Conservation (phyloP, 2,113 vertebrate species). For the Ptychochromis oligacanthus region DNA sequence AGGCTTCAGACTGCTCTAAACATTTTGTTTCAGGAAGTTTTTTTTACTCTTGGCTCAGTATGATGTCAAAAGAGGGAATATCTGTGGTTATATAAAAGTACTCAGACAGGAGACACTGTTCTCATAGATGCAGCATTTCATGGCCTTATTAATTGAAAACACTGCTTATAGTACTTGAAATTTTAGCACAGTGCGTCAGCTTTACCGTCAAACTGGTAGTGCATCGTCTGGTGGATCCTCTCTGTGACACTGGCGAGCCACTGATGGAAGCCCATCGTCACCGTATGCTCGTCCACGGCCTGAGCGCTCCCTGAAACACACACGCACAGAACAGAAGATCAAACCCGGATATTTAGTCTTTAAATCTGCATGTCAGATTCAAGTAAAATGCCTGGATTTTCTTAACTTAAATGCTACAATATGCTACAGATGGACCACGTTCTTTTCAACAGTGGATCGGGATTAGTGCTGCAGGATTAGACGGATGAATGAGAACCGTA, state of each 20-base stretch:
- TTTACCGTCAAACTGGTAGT: slow-evolving; percentile 92
- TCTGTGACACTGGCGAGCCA: slow-evolving; percentile 92
- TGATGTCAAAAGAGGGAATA: background rate
- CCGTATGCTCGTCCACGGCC: slow-evolving; percentile 84
- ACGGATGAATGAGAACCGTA: slow-evolving; percentile 18
- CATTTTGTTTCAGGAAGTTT: background rate
- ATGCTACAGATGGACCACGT: background rate
- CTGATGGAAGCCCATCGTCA: slow-evolving; percentile 88
- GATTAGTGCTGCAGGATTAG: slow-evolving; percentile 34
- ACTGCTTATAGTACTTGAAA: background rate
- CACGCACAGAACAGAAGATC: background rate
- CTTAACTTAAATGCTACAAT: background rate
- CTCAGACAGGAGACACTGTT: background rate
- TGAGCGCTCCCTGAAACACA: slow-evolving; percentile 79
- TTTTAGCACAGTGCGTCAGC: background rate
- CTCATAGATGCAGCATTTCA: background rate
- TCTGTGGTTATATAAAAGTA: background rate
- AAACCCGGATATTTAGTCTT: background rate
- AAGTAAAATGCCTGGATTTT: background rate
- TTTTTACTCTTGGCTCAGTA: background rate
- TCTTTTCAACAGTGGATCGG: background rate
- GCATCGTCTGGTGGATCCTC: slow-evolving; percentile 93
- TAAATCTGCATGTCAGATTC: background rate
- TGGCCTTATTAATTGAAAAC: background rate
- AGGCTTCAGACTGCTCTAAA: background rate